phyloP scores from a whole-genome alignment of 1,140 invertebrate genomes.

The Orius laevigatus region DNA sequence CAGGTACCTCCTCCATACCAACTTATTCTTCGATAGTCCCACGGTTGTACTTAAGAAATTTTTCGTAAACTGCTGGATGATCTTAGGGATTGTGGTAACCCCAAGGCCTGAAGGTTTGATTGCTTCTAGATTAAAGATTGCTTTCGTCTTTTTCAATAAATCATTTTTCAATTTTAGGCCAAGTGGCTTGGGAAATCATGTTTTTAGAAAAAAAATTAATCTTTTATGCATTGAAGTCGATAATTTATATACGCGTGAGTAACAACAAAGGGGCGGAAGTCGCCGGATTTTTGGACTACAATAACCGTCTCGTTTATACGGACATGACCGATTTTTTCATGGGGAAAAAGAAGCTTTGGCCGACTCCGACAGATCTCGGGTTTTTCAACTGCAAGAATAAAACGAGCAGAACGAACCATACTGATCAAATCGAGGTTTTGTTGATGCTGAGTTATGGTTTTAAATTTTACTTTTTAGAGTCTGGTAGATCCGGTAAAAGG shows the following conservation, averaged over 20 bases:
- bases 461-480: conserved; percentile 28
- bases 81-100: not conserved
- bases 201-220: no score
- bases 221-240: conserved; percentile 32
- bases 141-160: not conserved
- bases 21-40: no score
- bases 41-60: no score
- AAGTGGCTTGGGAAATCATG: not conserved
- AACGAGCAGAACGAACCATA: conserved; percentile 42
- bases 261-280: conserved; percentile 48
- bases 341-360: conserved; percentile 39
- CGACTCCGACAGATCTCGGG: conserved; percentile 46
- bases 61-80: not conserved
- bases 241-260: conserved; percentile 50
- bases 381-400: conserved; percentile 56
- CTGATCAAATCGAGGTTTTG: conserved; percentile 40
- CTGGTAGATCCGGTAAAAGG: conserved; percentile 44
- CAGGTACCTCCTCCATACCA: no score
- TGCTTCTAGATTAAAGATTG: not conserved
- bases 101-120: not conserved
- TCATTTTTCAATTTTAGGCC: not conserved
- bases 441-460: not conserved
- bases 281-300: conserved; percentile 63
- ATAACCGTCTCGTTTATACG: conserved; percentile 45
- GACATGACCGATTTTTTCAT: conserved; percentile 56